Base-by-base conservation (phyloP, 1,140 invertebrate species). In the Lamellibrachia luymesi region DNA sequence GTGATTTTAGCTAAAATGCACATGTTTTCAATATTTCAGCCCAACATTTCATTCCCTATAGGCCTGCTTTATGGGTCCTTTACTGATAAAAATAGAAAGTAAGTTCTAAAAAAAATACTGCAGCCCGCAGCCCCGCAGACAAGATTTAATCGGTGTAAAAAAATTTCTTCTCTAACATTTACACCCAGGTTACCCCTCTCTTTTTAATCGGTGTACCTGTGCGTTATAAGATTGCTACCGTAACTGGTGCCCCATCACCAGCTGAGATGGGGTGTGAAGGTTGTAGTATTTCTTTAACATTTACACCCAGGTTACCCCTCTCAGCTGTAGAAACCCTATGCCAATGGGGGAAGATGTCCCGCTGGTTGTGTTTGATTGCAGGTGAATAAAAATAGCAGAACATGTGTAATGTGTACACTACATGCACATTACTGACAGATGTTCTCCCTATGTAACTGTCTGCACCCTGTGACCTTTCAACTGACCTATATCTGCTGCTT, bases 211-310 rank as follows among this genome's bases (percentile, higher is more conserved):
- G 7, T 22, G 17, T 22, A 10, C 17, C 8, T 80, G 64, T 80
- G 64, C 4, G 8, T 22, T 2, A 17, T 22, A 80, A 2, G 52
- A 13, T 13, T 7, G 7, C 64, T 80, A 80, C 4, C 51, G 10
- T 50, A 13, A 64, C 49, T 89, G 51, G 89, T 89, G 22, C 52
- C 51, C 91, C 50, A 25, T 10, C 10, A 27, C 90, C n/a, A n/a
- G 22, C 38, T 90, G 38, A 25, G 91, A 27, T 8, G 64, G 49
- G 50, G n/a, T 51, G 52, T 92, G 38, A 91, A 49, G 93, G 4
- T 92, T 25, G 92, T 49, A 52, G 56, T 91, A 49, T 90, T 10
- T 51, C 52, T 89, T 22, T 80, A 80, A 80, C 64, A 80, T 80
- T 80, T 80, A 80, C 64, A 80, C 64, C 64, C 64, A 80, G 64